Evolutionary conservation across 2,888 invertebrate genomes (phyloP).

Genomic region (Tuta absoluta): DNA sequence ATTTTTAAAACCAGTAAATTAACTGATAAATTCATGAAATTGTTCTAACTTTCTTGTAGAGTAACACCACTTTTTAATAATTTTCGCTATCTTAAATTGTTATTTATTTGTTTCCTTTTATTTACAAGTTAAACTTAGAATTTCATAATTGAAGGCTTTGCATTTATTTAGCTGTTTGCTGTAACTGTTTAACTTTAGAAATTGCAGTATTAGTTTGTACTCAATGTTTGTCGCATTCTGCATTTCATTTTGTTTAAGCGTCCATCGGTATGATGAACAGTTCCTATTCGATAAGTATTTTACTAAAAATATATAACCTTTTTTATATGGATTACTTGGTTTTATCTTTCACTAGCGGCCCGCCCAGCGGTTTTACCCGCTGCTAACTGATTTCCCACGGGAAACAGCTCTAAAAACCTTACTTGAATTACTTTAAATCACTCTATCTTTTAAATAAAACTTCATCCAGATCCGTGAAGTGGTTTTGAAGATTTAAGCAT

Average conservation of each 20-base stretch:
- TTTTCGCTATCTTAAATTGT: background rate
- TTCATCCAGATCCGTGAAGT: too few species aligned
- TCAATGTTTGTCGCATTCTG: constrained; percentile 9
- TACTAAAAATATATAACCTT: constrained; percentile 30
- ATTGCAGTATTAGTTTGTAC: constrained; percentile 17
- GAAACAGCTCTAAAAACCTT: too few species aligned
- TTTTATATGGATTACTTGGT: background rate
- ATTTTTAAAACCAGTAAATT: background rate
- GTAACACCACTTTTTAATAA: too few species aligned
- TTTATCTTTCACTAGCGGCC: background rate
- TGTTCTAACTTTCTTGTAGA: too few species aligned
- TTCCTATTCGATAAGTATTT: constrained; percentile 47
- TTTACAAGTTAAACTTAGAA: constrained; percentile 34
- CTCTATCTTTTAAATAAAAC: too few species aligned
- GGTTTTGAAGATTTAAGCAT: too few species aligned
- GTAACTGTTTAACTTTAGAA: constrained; percentile 29
- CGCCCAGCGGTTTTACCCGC: too few species aligned
- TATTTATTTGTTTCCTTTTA: background rate
- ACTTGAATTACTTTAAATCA: too few species aligned
- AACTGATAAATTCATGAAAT: too few species aligned
- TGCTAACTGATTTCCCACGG: too few species aligned
- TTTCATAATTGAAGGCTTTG: constrained; percentile 39
- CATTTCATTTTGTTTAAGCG: constrained; percentile 21
- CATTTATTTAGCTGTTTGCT: constrained; percentile 42
- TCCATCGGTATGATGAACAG: constrained; percentile 36